Conservation (phyloP, 2,797 vertebrate genomes). For the Platalea minor region DNA sequence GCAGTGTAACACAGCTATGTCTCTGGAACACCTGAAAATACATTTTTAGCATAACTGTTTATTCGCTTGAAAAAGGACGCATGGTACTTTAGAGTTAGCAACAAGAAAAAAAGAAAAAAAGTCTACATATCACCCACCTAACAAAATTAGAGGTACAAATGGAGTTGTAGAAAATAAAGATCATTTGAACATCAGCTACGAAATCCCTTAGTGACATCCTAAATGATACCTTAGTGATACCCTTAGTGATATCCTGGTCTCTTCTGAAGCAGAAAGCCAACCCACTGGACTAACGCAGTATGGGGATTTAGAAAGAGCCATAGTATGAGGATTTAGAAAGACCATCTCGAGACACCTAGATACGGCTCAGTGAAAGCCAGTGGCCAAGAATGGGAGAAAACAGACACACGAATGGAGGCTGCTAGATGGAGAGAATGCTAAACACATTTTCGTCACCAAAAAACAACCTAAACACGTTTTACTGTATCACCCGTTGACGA, state of each 20-base stretch:
- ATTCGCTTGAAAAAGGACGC: neutral
- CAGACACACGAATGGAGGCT: neutral
- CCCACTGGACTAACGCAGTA: neutral
- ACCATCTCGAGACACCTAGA: accelerated
- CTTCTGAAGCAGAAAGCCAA: neutral
- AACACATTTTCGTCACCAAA: neutral
- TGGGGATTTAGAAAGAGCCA: neutral
- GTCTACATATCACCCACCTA: neutral
- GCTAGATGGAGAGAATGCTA: neutral
- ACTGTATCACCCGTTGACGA: neutral
- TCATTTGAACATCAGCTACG: neutral
- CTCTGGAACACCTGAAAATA: slow-evolving; percentile 57
- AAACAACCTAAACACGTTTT: neutral
- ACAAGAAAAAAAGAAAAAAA: neutral
- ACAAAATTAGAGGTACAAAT: neutral
- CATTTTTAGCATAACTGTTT: neutral
- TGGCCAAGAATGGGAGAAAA: neutral
- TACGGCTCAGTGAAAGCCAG: neutral
- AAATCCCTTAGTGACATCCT: neutral
- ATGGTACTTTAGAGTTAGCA: neutral
- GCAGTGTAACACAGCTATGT: slow-evolving; percentile 74
- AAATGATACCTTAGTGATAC: neutral
- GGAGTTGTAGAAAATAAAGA: neutral
- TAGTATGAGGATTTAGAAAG: neutral
- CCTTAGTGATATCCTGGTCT: neutral